phyloP scores from a whole-genome alignment of 2,888 invertebrate genomes.

The Deroplatys truncata region DNA sequence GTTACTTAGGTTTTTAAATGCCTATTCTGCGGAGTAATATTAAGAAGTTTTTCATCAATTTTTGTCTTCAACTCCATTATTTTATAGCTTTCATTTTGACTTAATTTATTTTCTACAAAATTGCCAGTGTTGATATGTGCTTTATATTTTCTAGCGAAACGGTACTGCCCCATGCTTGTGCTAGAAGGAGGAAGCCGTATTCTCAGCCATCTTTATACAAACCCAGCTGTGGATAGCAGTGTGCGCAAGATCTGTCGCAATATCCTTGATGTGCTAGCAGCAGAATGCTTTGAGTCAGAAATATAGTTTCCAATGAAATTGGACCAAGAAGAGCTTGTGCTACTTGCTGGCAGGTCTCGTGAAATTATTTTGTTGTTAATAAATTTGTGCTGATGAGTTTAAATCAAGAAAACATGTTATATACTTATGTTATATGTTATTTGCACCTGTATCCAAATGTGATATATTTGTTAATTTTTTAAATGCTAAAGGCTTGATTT shows the following conservation, averaged over 20 bases:
- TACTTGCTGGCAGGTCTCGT: neutral
- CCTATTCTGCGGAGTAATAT: no score
- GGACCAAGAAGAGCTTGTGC: neutral
- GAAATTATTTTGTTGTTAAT: neutral
- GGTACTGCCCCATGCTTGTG: constrained; percentile 62
- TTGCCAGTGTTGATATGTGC: no score
- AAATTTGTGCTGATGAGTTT: neutral
- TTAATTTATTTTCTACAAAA: no score
- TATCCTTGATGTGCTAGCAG: constrained; percentile 42
- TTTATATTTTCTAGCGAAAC: constrained; percentile 50
- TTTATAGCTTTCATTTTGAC: no score
- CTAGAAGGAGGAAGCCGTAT: constrained; percentile 57
- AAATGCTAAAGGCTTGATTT: neutral
- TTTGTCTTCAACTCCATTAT: no score
- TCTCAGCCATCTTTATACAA: constrained; percentile 45
- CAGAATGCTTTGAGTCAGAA: constrained; percentile 17
- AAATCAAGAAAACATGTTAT: neutral
- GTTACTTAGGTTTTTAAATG: no score
- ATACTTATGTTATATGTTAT: neutral
- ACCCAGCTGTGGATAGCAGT: constrained; percentile 40
- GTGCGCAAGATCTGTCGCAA: constrained; percentile 42
- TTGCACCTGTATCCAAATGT: neutral
- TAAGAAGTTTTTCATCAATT: no score
- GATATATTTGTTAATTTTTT: neutral
- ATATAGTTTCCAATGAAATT: neutral